A percentile compares a stretch with the other conserved stretches of the same genome.
These are phyloP conservation scores for Myiothlypis coronata DNA, from an alignment of 2,797 vertebrate species.

Conservation along the genomic window DNA sequence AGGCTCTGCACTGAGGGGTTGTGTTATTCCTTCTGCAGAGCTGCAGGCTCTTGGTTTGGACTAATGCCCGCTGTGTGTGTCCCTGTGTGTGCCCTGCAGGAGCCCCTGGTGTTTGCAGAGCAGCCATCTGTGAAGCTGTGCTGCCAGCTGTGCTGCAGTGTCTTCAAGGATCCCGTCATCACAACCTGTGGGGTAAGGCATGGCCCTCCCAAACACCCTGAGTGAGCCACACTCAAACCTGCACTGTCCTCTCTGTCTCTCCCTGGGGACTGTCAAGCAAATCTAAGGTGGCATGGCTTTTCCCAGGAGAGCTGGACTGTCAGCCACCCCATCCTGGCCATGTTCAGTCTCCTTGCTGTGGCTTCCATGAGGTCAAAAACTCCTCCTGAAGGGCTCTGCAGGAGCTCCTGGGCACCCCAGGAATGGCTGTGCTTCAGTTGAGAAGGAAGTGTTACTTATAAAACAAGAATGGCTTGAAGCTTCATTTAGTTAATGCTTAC, in stretches of 20 bases:
- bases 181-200: conserved; percentile 95
- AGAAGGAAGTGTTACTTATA: not conserved
- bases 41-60: not conserved
- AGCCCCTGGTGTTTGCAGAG: conserved; percentile 94
- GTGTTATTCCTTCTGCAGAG: not conserved
- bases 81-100: conserved; percentile 71
- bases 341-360: not conserved
- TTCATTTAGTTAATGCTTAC: conserved; percentile 47
- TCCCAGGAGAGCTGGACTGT: not conserved
- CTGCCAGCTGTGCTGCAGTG: conserved; percentile 94
- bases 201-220: fast-evolving
- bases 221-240: not conserved
- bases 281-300: not conserved
- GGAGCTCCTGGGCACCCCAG: not conserved
- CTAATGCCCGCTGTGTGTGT: not conserved
- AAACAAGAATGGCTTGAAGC: not conserved
- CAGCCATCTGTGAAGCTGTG: conserved; percentile 96
- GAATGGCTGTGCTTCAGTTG: not conserved
- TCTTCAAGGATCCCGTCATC: conserved; percentile 98
- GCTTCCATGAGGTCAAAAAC: not conserved
- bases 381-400: not conserved
- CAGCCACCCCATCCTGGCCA: not conserved
- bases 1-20: not conserved
- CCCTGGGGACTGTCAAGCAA: not conserved
- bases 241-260: not conserved